Base-by-base conservation (phyloP, 2,113 vertebrate genomes). In the Triplophysa rosa region DNA sequence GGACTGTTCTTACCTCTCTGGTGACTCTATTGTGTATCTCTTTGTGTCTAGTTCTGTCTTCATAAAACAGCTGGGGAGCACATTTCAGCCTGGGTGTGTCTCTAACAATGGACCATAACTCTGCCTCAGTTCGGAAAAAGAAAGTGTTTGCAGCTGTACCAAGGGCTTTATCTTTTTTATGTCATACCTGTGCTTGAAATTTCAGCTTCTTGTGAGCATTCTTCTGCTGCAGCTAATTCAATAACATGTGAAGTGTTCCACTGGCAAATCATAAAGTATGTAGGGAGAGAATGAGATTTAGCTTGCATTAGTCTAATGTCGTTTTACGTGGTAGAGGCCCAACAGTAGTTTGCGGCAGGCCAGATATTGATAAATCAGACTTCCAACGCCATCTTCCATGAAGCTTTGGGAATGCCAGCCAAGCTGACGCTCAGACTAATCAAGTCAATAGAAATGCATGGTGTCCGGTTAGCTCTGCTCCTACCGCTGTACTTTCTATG, bases 11-110 rank as follows among this genome's bases (percentile, higher is more conserved):
- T 81, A 86, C 85, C 87, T 89, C 86, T 89, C 86, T 86, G 78
- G 88, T 85, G 76, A 77, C 86, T 88, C 80, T 87, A 89, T 89
- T 90, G 88, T 89, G 81, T 85, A 63, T 87, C 86, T 90, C 88
- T 84, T 73, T 75, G 26, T 80, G 42, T 64, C 73, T 78, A 61
- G 37, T 84, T 77, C 64, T 83, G 84, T 85, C 61, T 66, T 77
- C 62, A 29, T 29, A 65, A 76, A 52, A 63, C 24, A 76, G 7
- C 45, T 65, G 61, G 59, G 19, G 12, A 76, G 54, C 21, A 73
- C 86, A 84, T 89, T 85, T 78, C 67, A 64, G 64, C 42, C 42
- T 69, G 65, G 26, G 63, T 61, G 56, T 63, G 64, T 79, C 54
- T 83, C 9, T 49, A 89, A 82, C 82, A 77, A 85, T 86, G 81